These are phyloP conservation scores for Corythaeola cristata DNA, from an alignment of 2,113 vertebrate genomes.

Conservation along the genomic window DNA sequence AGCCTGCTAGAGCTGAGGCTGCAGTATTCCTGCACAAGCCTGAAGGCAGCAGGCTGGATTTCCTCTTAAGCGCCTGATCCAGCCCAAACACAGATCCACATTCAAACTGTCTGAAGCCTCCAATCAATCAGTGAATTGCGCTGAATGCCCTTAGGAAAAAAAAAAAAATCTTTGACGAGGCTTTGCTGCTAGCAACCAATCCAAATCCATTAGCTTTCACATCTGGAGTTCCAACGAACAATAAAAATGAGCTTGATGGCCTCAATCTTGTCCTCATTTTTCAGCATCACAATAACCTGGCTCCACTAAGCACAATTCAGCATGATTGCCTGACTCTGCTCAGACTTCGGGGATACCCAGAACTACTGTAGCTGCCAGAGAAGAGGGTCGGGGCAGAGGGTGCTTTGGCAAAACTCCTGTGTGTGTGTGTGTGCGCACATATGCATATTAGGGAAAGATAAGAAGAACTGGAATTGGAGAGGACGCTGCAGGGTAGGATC, in stretches of 20 bases:
- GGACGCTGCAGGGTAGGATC: constrained; percentile 32
- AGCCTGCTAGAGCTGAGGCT: constrained; percentile 29
- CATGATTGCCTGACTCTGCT: constrained; percentile 70
- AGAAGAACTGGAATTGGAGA: constrained; percentile 40
- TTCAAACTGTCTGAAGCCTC: constrained; percentile 66
- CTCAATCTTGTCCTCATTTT: constrained; percentile 78
- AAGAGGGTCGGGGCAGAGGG: constrained; percentile 13
- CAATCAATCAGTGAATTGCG: constrained; percentile 76
- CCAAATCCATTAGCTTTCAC: constrained; percentile 78
- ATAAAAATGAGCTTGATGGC: constrained; percentile 77
- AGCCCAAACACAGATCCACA: constrained; percentile 65
- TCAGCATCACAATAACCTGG: constrained; percentile 77
- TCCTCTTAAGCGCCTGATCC: constrained; percentile 18
- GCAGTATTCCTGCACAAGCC: not conserved
- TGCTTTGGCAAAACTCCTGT: constrained; percentile 12
- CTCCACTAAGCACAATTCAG: constrained; percentile 73
- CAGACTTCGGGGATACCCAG: constrained; percentile 15
- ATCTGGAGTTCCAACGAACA: constrained; percentile 75
- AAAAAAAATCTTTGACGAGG: constrained; percentile 78
- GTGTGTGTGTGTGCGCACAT: not conserved
- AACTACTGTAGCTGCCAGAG: constrained; percentile 8
- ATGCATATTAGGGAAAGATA: not conserved
- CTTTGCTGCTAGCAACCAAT: constrained; percentile 73
- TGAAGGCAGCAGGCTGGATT: constrained; percentile 49
- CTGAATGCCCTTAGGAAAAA: constrained; percentile 68